phyloP scores from a whole-genome alignment of 2,888 invertebrate genomes.

The Oscheius myriophilus region DNA sequence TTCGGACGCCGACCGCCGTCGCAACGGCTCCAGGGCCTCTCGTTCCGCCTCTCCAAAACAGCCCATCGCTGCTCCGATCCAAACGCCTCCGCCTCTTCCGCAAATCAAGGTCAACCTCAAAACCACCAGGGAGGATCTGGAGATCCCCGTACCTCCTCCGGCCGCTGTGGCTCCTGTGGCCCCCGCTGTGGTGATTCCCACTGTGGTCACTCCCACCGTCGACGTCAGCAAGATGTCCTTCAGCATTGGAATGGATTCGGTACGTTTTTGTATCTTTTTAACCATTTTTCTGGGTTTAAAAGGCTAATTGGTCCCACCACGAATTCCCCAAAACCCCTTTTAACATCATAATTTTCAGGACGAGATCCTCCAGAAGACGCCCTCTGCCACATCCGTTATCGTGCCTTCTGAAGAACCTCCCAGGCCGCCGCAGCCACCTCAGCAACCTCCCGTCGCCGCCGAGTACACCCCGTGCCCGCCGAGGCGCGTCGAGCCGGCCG shows the following conservation, averaged over 20 bases:
- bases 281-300: slow-evolving; percentile 3
- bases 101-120: slow-evolving; percentile 13
- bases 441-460: too few species aligned
- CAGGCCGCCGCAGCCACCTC: background rate
- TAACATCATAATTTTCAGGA: too few species aligned
- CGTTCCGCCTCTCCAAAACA: slow-evolving; percentile 17
- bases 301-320: too few species aligned
- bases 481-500: background rate
- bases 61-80: slow-evolving; percentile 1
- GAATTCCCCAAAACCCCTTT: too few species aligned
- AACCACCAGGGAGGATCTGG: slow-evolving; percentile 21
- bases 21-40: background rate
- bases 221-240: slow-evolving; percentile 18
- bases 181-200: background rate
- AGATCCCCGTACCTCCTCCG: slow-evolving; percentile 17
- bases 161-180: slow-evolving; percentile 3
- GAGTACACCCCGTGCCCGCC: background rate
- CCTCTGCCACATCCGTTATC: background rate
- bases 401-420: background rate
- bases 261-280: slow-evolving; percentile 4
- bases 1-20: background rate
- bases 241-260: slow-evolving; percentile 27
- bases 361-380: background rate
- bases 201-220: background rate
- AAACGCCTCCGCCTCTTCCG: slow-evolving; percentile 14